A percentile compares a stretch with the other conserved stretches of the same genome.
These are phyloP conservation scores for Hafferia zeledoni DNA, from an alignment of 2,797 vertebrate genomes.

Conservation along the genomic window DNA sequence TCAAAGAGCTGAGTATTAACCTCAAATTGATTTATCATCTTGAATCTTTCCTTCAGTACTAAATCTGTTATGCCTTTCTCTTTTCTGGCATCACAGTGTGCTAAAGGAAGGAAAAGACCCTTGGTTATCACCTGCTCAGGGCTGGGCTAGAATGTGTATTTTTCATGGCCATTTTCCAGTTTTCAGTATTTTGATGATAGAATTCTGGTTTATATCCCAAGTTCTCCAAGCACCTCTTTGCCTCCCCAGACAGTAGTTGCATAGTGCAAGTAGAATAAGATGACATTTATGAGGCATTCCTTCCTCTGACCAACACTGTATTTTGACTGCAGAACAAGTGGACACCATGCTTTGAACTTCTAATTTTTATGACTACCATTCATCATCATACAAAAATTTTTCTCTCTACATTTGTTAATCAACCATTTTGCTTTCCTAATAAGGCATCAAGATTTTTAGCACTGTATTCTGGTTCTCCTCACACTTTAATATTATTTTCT, in stretches of 20 bases:
- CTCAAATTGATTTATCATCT: conserved; percentile 43
- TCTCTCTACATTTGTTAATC: not conserved
- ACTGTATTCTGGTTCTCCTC: not conserved
- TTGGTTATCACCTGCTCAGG: conserved; percentile 18
- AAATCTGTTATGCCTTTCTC: not conserved
- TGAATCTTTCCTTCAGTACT: not conserved
- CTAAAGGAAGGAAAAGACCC: not conserved
- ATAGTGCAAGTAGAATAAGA: conserved; percentile 1
- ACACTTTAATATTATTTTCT: not conserved
- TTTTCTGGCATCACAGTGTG: not conserved
- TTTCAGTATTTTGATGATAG: conserved; percentile 15
- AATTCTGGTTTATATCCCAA: conserved; percentile 44
- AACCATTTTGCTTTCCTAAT: not conserved
- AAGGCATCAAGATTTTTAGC: not conserved
- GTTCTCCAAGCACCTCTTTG: not conserved
- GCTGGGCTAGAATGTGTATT: not conserved
- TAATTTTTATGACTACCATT: not conserved
- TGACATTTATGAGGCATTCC: not conserved
- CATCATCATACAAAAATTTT: not conserved
- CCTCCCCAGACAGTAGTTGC: conserved; percentile 16
- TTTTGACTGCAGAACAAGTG: conserved; percentile 3
- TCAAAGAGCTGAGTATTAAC: conserved; percentile 19
- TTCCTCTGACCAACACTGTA: not conserved
- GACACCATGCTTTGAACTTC: not conserved
- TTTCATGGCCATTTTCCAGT: conserved; percentile 41